Percentiles rank a stretch among this genome's conserved stretches.
phyloP scores from a whole-genome alignment of 2,888 invertebrate genomes.

The Oasisia sp. region DNA sequence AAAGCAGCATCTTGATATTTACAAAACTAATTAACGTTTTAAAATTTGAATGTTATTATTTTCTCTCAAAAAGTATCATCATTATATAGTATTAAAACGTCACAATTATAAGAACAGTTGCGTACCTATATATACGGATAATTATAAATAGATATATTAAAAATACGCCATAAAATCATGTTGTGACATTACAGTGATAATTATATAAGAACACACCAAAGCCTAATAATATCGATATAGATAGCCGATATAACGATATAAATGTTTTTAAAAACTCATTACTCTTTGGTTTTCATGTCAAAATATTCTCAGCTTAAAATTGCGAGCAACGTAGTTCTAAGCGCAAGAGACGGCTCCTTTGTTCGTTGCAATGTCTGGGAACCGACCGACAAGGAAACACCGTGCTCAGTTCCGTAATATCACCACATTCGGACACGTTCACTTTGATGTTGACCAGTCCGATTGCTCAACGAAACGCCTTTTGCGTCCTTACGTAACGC shows the following conservation, averaged over 20 bases:
- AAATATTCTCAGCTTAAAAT: neutral
- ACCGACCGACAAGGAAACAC: neutral
- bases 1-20: neutral
- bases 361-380: neutral
- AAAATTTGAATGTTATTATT: neutral
- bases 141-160: neutral
- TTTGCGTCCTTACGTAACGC: neutral
- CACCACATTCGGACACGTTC: neutral
- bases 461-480: conserved; percentile 17
- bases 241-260: too few species aligned
- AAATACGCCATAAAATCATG: too few species aligned
- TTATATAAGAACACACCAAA: too few species aligned
- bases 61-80: neutral
- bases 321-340: neutral
- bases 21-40: neutral
- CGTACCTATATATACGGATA: neutral
- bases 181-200: too few species aligned
- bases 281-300: neutral
- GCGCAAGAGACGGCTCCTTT: neutral
- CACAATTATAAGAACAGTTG: neutral
- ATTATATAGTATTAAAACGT: neutral
- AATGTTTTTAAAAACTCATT: too few species aligned
- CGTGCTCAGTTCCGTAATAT: neutral
- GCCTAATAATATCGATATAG: too few species aligned
- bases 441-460: neutral